A percentile compares a stretch with the other conserved stretches of the same genome.
Evolutionary conservation across 2,797 vertebrate species (phyloP).

Genomic region (Sciurus vulgaris): DNA sequence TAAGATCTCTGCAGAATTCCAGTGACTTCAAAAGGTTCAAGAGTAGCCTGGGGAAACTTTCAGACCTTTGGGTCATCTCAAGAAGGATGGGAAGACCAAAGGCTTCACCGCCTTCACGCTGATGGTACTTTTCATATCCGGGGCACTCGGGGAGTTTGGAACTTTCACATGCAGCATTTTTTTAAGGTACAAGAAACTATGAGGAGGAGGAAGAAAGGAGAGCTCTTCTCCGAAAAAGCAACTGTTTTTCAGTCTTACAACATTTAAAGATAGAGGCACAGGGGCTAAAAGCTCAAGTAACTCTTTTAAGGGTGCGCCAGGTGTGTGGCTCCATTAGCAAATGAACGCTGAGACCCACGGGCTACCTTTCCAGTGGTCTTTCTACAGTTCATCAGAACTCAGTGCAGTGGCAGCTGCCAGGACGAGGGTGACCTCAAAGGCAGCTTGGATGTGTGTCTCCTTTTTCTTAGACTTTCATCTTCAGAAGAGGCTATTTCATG

Average conservation of each 20-base stretch:
- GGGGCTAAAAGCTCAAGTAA: constrained; percentile 70
- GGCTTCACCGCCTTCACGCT: neutral
- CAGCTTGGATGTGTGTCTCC: neutral
- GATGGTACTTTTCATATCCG: neutral
- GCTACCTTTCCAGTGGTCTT: constrained; percentile 73
- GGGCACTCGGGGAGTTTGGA: neutral
- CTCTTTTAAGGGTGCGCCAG: constrained; percentile 69
- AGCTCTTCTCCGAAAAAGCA: neutral
- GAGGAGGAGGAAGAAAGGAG: neutral
- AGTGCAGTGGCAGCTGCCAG: constrained; percentile 53
- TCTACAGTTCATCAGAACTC: constrained; percentile 78
- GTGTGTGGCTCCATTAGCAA: constrained; percentile 5
- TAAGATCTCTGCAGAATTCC: neutral
- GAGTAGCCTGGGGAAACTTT: neutral
- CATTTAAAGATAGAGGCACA: constrained; percentile 77
- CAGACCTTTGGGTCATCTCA: neutral
- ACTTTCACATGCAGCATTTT: neutral
- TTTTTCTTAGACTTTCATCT: neutral
- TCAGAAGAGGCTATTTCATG: neutral
- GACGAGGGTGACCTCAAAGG: constrained; percentile 31
- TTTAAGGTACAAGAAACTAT: constrained; percentile 67
- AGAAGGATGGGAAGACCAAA: neutral
- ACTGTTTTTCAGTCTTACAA: constrained; percentile 56
- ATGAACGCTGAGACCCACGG: constrained; percentile 79
- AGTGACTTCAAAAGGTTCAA: neutral